Evolutionary conservation across 1,140 invertebrate genomes (phyloP).

Genomic region (Cryptotermes secundus): DNA sequence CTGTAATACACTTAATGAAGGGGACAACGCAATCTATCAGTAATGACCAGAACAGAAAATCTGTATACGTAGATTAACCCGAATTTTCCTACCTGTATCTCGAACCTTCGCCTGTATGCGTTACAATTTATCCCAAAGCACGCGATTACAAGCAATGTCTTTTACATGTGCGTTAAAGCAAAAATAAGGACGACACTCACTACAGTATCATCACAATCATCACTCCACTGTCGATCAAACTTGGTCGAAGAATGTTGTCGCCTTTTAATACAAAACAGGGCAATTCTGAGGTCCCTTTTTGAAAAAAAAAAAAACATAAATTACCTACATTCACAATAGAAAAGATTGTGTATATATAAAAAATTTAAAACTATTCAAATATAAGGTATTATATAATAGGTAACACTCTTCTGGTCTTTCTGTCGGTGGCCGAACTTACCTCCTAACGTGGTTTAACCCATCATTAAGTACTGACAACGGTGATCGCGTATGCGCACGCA

Average conservation of each 20-base stretch:
- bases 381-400: background rate
- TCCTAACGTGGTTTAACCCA: background rate
- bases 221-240: too few relatives aligned
- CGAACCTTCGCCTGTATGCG: background rate
- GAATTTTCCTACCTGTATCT: background rate
- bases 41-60: too few relatives aligned
- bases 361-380: background rate
- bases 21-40: background rate
- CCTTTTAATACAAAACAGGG: background rate
- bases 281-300: background rate
- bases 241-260: background rate
- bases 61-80: too few relatives aligned
- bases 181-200: background rate
- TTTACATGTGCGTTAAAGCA: background rate
- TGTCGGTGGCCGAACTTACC: background rate
- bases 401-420: background rate
- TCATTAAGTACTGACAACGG: constrained; percentile 15
- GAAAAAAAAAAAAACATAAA: background rate
- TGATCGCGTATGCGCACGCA: background rate
- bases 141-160: background rate
- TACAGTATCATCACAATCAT: background rate
- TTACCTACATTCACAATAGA: background rate
- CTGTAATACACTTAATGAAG: background rate
- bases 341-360: background rate
- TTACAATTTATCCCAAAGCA: background rate